phyloP scores from a whole-genome alignment of 2,113 vertebrate genomes.

The Catharus fuscescens region DNA sequence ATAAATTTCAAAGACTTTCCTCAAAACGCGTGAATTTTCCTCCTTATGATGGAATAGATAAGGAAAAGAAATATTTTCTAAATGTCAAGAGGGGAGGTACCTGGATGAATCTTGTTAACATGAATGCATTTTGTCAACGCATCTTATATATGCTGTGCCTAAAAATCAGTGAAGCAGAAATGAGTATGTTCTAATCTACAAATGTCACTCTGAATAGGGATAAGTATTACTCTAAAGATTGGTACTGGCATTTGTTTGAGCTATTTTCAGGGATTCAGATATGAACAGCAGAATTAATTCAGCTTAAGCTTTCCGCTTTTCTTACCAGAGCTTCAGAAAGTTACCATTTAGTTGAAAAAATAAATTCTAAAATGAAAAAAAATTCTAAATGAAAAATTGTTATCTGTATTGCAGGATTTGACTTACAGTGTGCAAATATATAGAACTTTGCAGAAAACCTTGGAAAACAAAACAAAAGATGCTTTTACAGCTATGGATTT shows the following conservation, averaged over 20 bases:
- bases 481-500: background rate
- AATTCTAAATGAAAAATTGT: background rate
- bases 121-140: background rate
- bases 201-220: background rate
- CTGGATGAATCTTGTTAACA: background rate
- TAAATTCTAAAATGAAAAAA: background rate
- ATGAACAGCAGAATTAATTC: conserved; percentile 17
- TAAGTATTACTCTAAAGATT: background rate
- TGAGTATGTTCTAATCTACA: background rate
- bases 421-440: background rate
- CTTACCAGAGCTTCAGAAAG: conserved; percentile 10
- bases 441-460: background rate
- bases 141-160: background rate
- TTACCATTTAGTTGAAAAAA: background rate
- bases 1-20: background rate
- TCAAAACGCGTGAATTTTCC: background rate
- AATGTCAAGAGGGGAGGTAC: background rate
- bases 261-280: conserved; percentile 11
- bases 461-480: conserved; percentile 19
- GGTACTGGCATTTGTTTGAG: conserved; percentile 28
- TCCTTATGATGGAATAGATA: background rate
- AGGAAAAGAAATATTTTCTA: background rate
- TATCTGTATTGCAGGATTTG: background rate
- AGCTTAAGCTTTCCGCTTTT: conserved; percentile 21
- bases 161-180: conserved; percentile 17